Base-by-base conservation (phyloP, 37 sponge, comb jelly and placozoan genomes). In the Aplysina aerophoba region DNA sequence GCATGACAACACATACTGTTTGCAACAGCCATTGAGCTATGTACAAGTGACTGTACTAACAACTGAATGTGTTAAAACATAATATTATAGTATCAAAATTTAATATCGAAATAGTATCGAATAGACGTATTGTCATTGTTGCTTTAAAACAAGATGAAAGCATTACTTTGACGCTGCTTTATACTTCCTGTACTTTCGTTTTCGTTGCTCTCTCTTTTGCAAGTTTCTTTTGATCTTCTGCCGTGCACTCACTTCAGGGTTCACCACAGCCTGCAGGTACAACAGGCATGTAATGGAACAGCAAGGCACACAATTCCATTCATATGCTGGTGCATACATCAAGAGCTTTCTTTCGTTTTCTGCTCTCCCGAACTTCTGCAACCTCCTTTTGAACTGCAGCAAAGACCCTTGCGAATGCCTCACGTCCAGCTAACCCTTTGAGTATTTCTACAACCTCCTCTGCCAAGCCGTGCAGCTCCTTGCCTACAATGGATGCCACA, bases 371-470 rank as follows among this genome's bases (percentile, higher is more conserved):
- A 13, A 31, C 56, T 15, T 27, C 79, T 22, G 71, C 22, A 21
- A 86, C 82, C 25, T 38, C 77, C 62, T 89, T 82, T 31, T 88
- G 94, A 59, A 89, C 87, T 31, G 13, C 31, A 65, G 93, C 87
- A 59, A 84, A 86, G 28, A 72, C 93, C 78, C 59, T 64, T 14
- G 73, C 73, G 44, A 95, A 90, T 2, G 59, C 63, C 14, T 93
- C 95, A 53, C 73, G 83, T 33, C 94, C 96, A 88, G 78, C 78
- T 16, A 83, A 27, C 0, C 58, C 86, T 79, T 83, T 93, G 36
- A 95, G 58, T 34, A 93, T 44, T 15, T 90, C 96, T 24, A 89
- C 55, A 15, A 90, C 91, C 80, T 95, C 96, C 64, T 71, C 82
- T 4, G 94, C 86, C 64, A 95, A 55, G 0, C 21, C 21, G 54